Percentiles rank a stretch among this genome's conserved stretches.
Evolutionary conservation across 2,797 vertebrate genomes (phyloP).

Genomic region (Aphelocoma californica): DNA sequence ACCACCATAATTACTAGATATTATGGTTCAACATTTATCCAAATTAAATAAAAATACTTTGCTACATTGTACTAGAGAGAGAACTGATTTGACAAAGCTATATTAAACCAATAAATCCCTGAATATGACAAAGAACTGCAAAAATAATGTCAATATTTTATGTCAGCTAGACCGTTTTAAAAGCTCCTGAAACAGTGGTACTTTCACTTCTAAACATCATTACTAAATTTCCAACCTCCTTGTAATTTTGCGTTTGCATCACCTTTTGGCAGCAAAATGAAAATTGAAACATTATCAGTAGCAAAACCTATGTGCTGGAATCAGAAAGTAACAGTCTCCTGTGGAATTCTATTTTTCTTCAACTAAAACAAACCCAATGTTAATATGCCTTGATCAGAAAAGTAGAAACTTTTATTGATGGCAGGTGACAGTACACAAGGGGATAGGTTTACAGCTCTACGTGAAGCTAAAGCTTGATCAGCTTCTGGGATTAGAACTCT

Average conservation of each 20-base stretch:
- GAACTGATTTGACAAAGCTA: conserved; percentile 35
- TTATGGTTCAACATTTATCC: not conserved
- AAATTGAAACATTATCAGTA: not conserved
- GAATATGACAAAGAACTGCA: not conserved
- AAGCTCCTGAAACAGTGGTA: not conserved
- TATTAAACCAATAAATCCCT: conserved; percentile 39
- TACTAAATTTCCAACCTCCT: not conserved
- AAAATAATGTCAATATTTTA: conserved; percentile 24
- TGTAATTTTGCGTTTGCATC: not conserved
- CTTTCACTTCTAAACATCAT: not conserved
- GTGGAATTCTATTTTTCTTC: not conserved
- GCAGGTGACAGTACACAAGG: not conserved
- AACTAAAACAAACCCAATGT: not conserved
- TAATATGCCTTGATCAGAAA: not conserved
- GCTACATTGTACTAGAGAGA: not conserved
- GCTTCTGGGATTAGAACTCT: not conserved
- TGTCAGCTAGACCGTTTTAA: not conserved
- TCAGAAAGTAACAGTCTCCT: not conserved
- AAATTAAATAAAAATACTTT: conserved; percentile 42
- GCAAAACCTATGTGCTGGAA: fast-evolving
- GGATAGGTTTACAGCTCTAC: not conserved
- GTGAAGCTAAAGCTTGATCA: not conserved
- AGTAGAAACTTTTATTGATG: not conserved
- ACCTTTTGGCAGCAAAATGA: not conserved
- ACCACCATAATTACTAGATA: not conserved